These are phyloP conservation scores for Cricetomys ansorgei DNA, from an alignment of 2,113 vertebrate species.

Conservation along the genomic window DNA sequence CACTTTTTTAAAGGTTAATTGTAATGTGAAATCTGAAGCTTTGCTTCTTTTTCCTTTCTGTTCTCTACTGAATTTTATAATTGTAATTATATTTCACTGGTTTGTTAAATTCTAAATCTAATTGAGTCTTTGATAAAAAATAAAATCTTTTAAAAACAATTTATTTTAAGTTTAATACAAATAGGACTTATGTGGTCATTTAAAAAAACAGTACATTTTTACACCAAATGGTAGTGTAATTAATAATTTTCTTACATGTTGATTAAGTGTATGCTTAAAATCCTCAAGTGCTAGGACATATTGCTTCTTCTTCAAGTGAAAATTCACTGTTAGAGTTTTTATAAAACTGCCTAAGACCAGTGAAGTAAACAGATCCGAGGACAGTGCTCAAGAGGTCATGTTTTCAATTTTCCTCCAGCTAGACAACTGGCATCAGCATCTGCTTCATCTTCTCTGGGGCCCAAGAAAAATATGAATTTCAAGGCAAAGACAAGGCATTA, in stretches of 20 bases:
- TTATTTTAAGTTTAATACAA: not conserved
- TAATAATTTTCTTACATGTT: not conserved
- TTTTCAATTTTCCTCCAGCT: slow-evolving; percentile 48
- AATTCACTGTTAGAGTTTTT: not conserved
- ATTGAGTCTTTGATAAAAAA: not conserved
- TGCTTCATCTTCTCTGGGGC: slow-evolving; percentile 43
- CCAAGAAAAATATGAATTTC: slow-evolving; percentile 37
- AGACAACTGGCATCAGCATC: slow-evolving; percentile 49
- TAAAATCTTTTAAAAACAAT: not conserved
- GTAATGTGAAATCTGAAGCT: not conserved
- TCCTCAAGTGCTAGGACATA: not conserved
- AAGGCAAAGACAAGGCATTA: not conserved
- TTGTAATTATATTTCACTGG: not conserved
- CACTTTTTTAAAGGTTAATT: slow-evolving; percentile 15
- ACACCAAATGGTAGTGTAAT: not conserved
- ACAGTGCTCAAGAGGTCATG: not conserved
- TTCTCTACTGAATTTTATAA: not conserved
- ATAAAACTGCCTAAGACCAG: not conserved
- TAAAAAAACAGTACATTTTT: not conserved
- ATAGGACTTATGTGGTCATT: not conserved
- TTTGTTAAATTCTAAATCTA: not conserved
- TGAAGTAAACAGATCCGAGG: slow-evolving; percentile 27
- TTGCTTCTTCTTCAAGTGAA: not conserved
- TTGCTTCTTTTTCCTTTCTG: not conserved
- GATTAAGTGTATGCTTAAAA: not conserved